These are phyloP conservation scores for Nebria salina DNA, from an alignment of 2,888 invertebrate species.

Conservation along the genomic window DNA sequence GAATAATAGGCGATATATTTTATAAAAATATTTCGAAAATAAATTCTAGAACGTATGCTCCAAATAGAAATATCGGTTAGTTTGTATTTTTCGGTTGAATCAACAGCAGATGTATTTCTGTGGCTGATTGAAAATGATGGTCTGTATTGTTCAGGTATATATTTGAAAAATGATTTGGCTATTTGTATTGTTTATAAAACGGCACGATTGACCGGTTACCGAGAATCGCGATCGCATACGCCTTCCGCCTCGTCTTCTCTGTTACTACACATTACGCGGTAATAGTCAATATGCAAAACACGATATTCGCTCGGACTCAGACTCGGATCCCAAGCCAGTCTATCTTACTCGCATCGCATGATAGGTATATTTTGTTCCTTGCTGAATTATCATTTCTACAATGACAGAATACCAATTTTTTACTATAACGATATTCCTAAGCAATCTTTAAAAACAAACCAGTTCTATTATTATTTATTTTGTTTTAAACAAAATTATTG, in stretches of 20 bases:
- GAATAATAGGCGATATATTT: no score
- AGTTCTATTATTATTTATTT: no score
- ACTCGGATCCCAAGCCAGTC: neutral
- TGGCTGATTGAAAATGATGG: no score
- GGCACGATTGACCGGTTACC: conserved; percentile 8
- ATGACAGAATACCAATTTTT: neutral
- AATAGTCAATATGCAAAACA: conserved; percentile 22
- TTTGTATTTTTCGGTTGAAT: no score
- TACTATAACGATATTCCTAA: no score
- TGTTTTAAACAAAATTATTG: no score
- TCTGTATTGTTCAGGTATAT: neutral
- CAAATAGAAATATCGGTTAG: no score
- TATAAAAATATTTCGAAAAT: no score
- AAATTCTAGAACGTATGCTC: no score
- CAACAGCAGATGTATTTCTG: no score
- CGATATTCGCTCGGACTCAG: conserved; percentile 14
- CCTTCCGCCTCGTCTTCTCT: conserved; percentile 5
- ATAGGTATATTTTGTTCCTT: neutral
- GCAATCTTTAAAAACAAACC: no score
- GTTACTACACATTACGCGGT: conserved; percentile 9
- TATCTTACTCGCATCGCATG: neutral
- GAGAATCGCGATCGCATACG: conserved; percentile 9
- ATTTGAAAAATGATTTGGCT: neutral
- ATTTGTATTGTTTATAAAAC: neutral
- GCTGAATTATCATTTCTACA: neutral